Base-by-base conservation (phyloP, 1,140 invertebrate genomes). In the Mya arenaria region DNA sequence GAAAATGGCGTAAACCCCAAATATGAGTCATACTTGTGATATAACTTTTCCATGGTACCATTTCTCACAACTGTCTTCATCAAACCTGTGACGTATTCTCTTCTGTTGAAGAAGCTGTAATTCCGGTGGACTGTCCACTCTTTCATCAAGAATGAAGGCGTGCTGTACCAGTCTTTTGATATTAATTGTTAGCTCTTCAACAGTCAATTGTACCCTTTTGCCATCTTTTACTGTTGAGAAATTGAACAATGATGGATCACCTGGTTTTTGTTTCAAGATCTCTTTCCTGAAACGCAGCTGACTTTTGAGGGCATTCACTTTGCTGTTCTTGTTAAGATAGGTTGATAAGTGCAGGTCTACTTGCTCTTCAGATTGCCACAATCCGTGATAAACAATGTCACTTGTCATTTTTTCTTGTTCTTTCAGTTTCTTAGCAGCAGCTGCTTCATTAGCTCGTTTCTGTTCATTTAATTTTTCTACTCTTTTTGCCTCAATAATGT, bases 241-340 rank as follows among this genome's bases (percentile, higher is more conserved):
- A 63, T 66, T 81, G 28, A 62, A 72, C 25, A 37, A 23, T 28
- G 44, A 23, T 62, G 25, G 34, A 41, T 81, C 55, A 8, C 71
- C 41, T 23, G 66, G n/a, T 13, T 34, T 63, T 52, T 81, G 78
- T 13, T 52, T 32, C 13, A 82, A 39, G 30, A 82, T 52, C 30
- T 82, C 60, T 37, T 74, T 82, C 34, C 69, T 62, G 36, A 73
- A 74, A 19, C 52, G 65, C 13, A 74, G 3, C 32, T 82, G 79
- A 1, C 19, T 55, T 74, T 82, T 82, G 6, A 82, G n/a, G 25
- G 62, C 79, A 6, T 74, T 48, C 17, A 66, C 32, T 56, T 73
- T 82, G 6, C 32, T 1, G 10, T 34, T 2, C 17, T 66, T 68
- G 10, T 28, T 65, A 63, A 25, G 13, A 56, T 74, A 73, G 0